Conservation (phyloP, 2,113 vertebrate species). For the Mirounga angustirostris region DNA sequence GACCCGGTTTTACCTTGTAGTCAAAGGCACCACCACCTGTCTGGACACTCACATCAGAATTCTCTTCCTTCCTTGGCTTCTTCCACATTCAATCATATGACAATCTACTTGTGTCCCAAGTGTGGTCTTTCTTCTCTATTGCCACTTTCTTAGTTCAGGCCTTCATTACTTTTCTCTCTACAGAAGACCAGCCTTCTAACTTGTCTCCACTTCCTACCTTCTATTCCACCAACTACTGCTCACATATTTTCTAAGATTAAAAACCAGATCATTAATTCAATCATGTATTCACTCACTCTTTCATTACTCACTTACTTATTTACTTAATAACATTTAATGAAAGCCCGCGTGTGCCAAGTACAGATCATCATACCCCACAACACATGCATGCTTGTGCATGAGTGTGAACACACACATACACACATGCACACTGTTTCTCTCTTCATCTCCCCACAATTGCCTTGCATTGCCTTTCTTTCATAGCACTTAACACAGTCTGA, state of each 20-base stretch:
- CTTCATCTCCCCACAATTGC: neutral
- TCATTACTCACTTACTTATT: neutral
- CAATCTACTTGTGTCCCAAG: neutral
- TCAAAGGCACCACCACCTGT: too few species aligned
- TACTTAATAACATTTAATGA: neutral
- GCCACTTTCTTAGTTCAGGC: neutral
- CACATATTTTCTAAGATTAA: neutral
- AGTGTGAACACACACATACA: neutral
- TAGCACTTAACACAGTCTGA: neutral
- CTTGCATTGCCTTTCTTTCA: neutral
- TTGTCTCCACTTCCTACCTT: neutral
- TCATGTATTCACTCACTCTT: neutral
- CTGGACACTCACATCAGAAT: neutral
- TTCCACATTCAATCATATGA: neutral
- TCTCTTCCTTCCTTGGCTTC: neutral
- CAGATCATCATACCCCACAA: neutral
- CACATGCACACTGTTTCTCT: neutral
- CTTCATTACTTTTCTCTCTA: neutral
- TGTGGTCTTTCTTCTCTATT: neutral
- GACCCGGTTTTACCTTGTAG: neutral
- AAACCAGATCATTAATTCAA: neutral
- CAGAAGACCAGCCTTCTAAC: neutral
- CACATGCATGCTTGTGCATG: neutral
- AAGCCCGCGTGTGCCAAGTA: neutral
- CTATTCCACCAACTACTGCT: neutral